Evolutionary conservation across 2,888 invertebrate genomes (phyloP).

Genomic region (Encarsia formosa): DNA sequence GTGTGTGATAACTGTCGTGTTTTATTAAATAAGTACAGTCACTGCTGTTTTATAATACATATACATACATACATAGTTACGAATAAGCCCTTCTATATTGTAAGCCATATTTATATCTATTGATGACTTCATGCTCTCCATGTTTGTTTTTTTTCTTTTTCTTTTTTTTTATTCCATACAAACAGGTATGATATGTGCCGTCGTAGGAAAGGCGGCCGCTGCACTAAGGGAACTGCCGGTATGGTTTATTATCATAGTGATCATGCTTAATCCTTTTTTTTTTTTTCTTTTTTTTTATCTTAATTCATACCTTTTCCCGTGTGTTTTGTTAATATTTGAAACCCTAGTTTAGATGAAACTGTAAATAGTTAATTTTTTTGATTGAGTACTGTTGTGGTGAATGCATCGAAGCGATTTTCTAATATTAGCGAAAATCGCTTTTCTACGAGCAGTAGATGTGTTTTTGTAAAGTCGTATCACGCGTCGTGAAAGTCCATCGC

Average conservation of each 20-base stretch:
- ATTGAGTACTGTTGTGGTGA: slow-evolving; percentile 11
- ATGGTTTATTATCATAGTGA: slow-evolving; percentile 56
- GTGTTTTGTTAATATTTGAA: too few relatives aligned
- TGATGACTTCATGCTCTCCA: slow-evolving; percentile 46
- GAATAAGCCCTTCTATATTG: too few relatives aligned
- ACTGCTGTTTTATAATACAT: too few relatives aligned
- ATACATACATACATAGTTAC: too few relatives aligned
- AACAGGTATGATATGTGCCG: slow-evolving; percentile 98
- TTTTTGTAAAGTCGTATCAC: slow-evolving; percentile 24
- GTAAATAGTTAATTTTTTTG: too few relatives aligned
- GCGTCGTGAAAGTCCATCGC: slow-evolving; percentile 27
- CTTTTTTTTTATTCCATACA: slow-evolving; percentile 51
- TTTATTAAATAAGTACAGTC: too few relatives aligned
- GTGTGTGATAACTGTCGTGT: too few relatives aligned
- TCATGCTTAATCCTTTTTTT: slow-evolving; percentile 21
- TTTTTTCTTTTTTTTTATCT: not conserved
- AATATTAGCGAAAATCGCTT: slow-evolving; percentile 29
- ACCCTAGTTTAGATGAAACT: too few relatives aligned
- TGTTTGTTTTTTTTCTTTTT: too few relatives aligned
- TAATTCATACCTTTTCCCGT: too few relatives aligned
- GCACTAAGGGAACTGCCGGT: slow-evolving; percentile 98
- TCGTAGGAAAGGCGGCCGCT: slow-evolving; percentile 92
- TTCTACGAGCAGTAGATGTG: slow-evolving; percentile 13
- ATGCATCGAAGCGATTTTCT: slow-evolving; percentile 24
- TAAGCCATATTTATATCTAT: too few relatives aligned